Evolutionary conservation across 1,140 invertebrate genomes (phyloP).

Genomic region (Elymnias hypermnestra): DNA sequence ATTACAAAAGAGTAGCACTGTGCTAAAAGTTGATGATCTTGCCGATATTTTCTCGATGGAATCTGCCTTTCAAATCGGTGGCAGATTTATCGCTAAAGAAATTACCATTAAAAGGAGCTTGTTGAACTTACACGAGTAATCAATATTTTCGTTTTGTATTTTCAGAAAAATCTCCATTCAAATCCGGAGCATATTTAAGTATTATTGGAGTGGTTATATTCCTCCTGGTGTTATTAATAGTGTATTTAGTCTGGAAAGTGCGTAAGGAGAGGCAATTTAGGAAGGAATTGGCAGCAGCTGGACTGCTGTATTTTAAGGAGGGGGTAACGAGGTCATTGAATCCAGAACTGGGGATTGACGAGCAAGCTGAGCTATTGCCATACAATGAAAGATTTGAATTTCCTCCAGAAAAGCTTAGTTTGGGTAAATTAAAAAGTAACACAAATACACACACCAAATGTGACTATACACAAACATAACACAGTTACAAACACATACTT

Average conservation of each 20-base stretch:
- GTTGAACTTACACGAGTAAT: background rate
- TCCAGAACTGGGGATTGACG: constrained; percentile 90
- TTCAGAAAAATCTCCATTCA: constrained; percentile 36
- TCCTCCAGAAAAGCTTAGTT: constrained; percentile 87
- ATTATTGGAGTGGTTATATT: constrained; percentile 67
- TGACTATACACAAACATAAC: too few relatives aligned
- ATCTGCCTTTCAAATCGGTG: too few relatives aligned
- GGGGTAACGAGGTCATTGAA: constrained; percentile 89
- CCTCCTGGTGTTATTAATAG: constrained; percentile 71
- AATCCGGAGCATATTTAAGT: constrained; percentile 33
- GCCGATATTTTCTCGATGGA: too few relatives aligned
- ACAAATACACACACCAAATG: too few relatives aligned
- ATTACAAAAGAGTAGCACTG: too few relatives aligned
- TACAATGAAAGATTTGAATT: constrained; percentile 95
- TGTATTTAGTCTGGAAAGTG: constrained; percentile 76
- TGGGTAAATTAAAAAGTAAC: constrained; percentile 83
- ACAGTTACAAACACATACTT: too few relatives aligned
- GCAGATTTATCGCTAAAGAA: too few relatives aligned
- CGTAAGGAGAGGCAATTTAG: constrained; percentile 79
- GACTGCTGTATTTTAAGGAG: constrained; percentile 86
- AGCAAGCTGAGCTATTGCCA: constrained; percentile 93
- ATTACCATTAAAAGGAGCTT: too few relatives aligned
- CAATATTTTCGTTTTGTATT: constrained; percentile 1
- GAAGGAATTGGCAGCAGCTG: constrained; percentile 80
- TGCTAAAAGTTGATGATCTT: too few relatives aligned